These are phyloP conservation scores for Petrophora chlorosata DNA, from an alignment of 2,888 invertebrate species.

Conservation along the genomic window DNA sequence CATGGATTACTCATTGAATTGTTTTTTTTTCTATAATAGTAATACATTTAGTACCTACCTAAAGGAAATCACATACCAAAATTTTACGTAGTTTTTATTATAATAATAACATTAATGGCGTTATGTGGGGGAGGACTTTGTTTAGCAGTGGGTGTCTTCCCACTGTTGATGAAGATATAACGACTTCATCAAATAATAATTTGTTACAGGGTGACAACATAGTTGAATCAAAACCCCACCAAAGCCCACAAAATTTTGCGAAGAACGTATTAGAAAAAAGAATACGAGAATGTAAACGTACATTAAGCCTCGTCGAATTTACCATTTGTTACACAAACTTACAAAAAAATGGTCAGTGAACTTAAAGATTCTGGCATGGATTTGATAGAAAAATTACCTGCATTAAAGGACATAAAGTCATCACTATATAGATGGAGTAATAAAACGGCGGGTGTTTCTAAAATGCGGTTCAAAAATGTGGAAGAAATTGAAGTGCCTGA, in stretches of 20 bases:
- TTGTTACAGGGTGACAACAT: background rate
- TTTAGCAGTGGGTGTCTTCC: background rate
- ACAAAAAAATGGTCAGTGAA: background rate
- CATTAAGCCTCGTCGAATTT: background rate
- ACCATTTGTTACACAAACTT: slow-evolving; percentile 1
- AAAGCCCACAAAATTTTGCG: background rate
- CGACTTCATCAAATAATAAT: background rate
- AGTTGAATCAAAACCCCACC: slow-evolving; percentile 1
- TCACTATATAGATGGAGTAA: slow-evolving; percentile 3
- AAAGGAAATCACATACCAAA: no score
- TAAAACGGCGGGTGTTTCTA: slow-evolving; percentile 5
- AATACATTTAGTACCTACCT: no score
- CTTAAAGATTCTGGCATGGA: slow-evolving; percentile 8
- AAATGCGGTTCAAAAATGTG: slow-evolving; percentile 10
- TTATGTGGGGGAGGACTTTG: background rate
- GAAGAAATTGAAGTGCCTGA: slow-evolving; percentile 9
- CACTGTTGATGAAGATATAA: background rate
- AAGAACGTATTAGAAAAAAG: background rate
- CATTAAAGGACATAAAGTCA: slow-evolving; percentile 6
- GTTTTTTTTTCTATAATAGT: no score
- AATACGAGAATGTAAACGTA: slow-evolving; percentile 1
- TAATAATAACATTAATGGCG: background rate
- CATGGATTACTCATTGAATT: no score
- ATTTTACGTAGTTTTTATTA: background rate
- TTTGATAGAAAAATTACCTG: slow-evolving; percentile 4